Percentiles rank a stretch among this genome's conserved stretches.
Evolutionary conservation across 2,797 vertebrate genomes (phyloP).

Genomic region (Silurus lanzhouensis): DNA sequence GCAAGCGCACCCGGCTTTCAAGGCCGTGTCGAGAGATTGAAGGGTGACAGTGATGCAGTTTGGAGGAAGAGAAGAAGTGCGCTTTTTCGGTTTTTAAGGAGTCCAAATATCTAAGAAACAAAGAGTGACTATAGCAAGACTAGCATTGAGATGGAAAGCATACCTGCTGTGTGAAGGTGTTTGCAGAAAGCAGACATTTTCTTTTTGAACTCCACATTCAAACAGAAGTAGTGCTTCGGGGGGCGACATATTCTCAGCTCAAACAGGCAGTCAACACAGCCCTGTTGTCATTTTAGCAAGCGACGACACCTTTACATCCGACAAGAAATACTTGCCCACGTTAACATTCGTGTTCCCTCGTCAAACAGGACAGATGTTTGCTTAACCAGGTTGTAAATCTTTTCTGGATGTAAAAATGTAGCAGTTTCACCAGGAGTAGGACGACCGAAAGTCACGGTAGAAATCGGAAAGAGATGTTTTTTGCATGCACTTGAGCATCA

Average conservation of each 20-base stretch:
- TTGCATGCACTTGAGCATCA: no score
- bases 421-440: no score
- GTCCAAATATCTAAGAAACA: conserved; percentile 46
- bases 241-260: background rate
- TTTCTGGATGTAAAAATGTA: background rate
- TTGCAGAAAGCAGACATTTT: background rate
- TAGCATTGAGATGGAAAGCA: background rate
- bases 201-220: background rate
- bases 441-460: no score
- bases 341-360: background rate
- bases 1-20: conserved; percentile 41
- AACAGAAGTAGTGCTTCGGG: background rate
- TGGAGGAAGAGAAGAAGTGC: conserved; percentile 40
- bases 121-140: background rate
- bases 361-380: background rate
- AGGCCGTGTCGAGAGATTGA: conserved; percentile 39
- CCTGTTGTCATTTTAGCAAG: background rate
- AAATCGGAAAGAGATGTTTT: no score
- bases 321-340: background rate
- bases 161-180: background rate
- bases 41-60: conserved; percentile 60
- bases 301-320: background rate
- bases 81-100: conserved; percentile 58
- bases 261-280: background rate
- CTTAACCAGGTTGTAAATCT: background rate